Percentiles rank a stretch among this genome's conserved stretches.
phyloP scores from a whole-genome alignment of 2,888 invertebrate species.

The Synergus japonicus region DNA sequence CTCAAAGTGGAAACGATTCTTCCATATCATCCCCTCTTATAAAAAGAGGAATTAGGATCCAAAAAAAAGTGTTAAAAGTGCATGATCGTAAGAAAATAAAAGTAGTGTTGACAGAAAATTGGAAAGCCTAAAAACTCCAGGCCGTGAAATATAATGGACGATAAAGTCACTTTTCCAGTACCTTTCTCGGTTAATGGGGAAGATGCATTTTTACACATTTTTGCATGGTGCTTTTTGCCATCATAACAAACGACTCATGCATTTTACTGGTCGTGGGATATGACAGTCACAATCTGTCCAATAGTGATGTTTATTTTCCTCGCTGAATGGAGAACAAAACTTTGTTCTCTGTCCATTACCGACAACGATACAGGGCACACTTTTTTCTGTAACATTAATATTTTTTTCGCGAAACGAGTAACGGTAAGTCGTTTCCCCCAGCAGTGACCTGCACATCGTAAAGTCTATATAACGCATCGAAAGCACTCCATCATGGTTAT shows the following conservation, averaged over 20 bases:
- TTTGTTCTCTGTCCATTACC: conserved; percentile 38
- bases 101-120: conserved; percentile 18
- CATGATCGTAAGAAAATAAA: background rate
- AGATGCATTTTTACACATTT: conserved; percentile 35
- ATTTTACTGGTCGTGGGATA: conserved; percentile 10
- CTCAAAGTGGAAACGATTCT: conserved; percentile 50
- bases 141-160: conserved; percentile 21
- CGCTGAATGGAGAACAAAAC: conserved; percentile 30
- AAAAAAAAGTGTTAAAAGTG: too few species aligned
- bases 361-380: conserved; percentile 25
- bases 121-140: background rate
- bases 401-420: conserved; percentile 10
- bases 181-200: conserved; percentile 29
- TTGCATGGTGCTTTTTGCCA: conserved; percentile 30
- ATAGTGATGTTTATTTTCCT: conserved; percentile 37
- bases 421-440: conserved; percentile 21
- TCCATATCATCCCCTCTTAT: background rate
- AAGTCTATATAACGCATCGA: conserved; percentile 52
- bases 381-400: conserved; percentile 17
- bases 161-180: conserved; percentile 23
- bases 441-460: conserved; percentile 32
- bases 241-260: conserved; percentile 31
- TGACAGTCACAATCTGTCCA: conserved; percentile 37
- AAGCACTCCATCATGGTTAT: conserved; percentile 68
- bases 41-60: too few species aligned